phyloP scores from a whole-genome alignment of 2,888 invertebrate species.

The Noctua janthe region DNA sequence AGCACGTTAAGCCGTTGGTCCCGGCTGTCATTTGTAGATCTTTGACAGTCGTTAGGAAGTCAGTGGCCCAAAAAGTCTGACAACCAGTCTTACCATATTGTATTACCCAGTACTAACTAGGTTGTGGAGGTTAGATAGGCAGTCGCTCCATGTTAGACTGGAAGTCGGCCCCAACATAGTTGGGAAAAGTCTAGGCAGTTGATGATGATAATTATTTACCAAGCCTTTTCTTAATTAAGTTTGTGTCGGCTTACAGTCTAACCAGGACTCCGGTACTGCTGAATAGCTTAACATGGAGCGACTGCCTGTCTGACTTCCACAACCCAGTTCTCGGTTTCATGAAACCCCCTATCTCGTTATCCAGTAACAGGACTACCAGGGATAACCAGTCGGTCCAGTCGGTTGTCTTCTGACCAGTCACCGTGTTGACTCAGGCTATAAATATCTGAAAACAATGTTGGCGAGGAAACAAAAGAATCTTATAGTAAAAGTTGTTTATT shows the following conservation, averaged over 20 bases:
- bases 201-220: not conserved
- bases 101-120: too few relatives aligned
- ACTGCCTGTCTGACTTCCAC: not conserved
- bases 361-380: not conserved
- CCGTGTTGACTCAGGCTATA: not conserved
- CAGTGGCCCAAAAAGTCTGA: too few relatives aligned
- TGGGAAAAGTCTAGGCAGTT: too few relatives aligned
- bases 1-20: too few relatives aligned
- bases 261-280: not conserved
- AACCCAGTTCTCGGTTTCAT: not conserved
- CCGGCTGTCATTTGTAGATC: too few relatives aligned
- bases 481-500: not conserved
- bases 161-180: too few relatives aligned
- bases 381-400: not conserved
- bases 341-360: not conserved
- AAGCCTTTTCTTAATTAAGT: not conserved
- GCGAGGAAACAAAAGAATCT: not conserved
- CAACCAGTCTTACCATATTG: too few relatives aligned
- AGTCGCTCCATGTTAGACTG: too few relatives aligned
- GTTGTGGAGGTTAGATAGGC: too few relatives aligned
- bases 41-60: too few relatives aligned
- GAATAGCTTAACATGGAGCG: not conserved
- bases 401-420: not conserved
- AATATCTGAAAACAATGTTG: not conserved
- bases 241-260: not conserved